Evolutionary conservation across 2,113 vertebrate species (phyloP).

Genomic region (Nettapus auritus): DNA sequence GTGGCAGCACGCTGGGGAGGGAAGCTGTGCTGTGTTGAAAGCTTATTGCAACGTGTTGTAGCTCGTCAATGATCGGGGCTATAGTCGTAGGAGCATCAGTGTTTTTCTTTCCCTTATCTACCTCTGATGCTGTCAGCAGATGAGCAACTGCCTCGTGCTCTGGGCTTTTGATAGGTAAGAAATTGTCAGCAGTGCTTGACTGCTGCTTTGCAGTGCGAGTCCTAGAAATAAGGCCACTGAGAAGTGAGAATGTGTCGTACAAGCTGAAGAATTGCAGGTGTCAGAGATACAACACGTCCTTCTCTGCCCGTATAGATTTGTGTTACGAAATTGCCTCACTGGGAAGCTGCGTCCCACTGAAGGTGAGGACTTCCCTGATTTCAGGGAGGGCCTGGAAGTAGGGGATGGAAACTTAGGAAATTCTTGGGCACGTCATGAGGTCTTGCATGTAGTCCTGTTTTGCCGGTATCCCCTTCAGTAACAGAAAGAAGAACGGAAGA

Average conservation of each 20-base stretch:
- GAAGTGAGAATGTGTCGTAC: background rate
- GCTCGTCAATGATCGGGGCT: background rate
- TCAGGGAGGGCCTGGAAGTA: background rate
- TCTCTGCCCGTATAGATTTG: background rate
- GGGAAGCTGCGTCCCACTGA: background rate
- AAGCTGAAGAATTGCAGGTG: background rate
- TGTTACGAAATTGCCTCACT: background rate
- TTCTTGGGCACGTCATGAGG: background rate
- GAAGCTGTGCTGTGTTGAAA: background rate
- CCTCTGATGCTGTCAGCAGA: background rate
- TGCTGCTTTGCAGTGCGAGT: background rate
- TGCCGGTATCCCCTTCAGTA: background rate
- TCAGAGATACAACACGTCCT: background rate
- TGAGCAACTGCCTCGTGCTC: background rate
- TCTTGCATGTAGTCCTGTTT: background rate
- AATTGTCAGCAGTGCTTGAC: background rate
- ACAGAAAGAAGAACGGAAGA: background rate
- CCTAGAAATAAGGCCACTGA: background rate
- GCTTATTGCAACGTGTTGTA: background rate
- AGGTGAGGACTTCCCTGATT: background rate
- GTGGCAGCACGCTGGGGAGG: conserved; percentile 33
- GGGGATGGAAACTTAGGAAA: background rate
- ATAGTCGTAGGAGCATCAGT: background rate
- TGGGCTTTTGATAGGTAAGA: background rate
- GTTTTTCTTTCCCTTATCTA: background rate